phyloP scores from a whole-genome alignment of 2,797 vertebrate genomes.

The Pseudopleuronectes americanus region DNA sequence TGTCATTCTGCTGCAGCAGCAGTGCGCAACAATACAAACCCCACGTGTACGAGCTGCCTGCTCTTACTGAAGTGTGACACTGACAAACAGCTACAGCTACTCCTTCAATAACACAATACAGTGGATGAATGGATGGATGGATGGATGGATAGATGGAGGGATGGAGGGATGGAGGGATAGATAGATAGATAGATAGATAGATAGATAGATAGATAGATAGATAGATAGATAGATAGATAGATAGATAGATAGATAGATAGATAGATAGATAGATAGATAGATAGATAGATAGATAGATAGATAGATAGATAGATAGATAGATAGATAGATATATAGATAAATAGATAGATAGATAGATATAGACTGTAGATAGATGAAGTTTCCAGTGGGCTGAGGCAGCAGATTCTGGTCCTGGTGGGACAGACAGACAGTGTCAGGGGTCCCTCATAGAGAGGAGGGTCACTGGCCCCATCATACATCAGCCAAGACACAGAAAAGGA shows the following conservation, averaged over 20 bases:
- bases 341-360: background rate
- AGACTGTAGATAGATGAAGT: background rate
- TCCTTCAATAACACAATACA: background rate
- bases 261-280: background rate
- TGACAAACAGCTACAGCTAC: conserved; percentile 23
- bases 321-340: background rate
- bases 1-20: conserved; percentile 38
- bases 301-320: background rate
- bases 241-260: background rate
- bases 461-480: conserved; percentile 48
- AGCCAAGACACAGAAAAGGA: conserved; percentile 47
- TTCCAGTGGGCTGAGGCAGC: conserved; percentile 2
- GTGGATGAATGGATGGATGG: background rate
- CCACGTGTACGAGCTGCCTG: conserved; percentile 12
- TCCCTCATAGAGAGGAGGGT: conserved; percentile 49
- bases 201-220: background rate
- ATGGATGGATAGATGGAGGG: background rate
- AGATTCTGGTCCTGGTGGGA: conserved; percentile 14
- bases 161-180: too few relatives aligned
- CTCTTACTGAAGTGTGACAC: conserved; percentile 46
- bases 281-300: background rate
- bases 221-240: background rate
- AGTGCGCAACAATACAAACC: conserved; percentile 14
- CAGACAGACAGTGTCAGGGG: conserved; percentile 24
- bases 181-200: too few relatives aligned